Conservation (phyloP, 2,797 vertebrate species). For the Myripristis jacobus region DNA sequence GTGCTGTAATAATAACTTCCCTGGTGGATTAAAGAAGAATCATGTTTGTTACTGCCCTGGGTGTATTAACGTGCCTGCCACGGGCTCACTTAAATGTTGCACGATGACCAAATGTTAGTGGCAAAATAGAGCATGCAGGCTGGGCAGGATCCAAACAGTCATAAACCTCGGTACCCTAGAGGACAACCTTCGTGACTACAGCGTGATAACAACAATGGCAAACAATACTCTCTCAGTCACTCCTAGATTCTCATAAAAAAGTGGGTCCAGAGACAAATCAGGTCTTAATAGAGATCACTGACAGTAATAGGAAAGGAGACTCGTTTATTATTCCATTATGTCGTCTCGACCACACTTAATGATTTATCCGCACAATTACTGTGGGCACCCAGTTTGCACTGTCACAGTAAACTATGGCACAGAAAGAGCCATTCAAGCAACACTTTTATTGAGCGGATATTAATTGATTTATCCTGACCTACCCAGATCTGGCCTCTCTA, state of each 20-base stretch:
- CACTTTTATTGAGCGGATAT: constrained; percentile 79
- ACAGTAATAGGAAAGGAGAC: constrained; percentile 66
- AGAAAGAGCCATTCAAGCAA: constrained; percentile 63
- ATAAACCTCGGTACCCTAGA: constrained; percentile 68
- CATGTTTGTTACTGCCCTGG: constrained; percentile 49
- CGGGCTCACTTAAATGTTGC: constrained; percentile 61
- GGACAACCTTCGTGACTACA: constrained; percentile 58
- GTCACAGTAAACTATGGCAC: constrained; percentile 64
- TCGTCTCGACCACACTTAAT: constrained; percentile 59
- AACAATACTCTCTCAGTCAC: constrained; percentile 62
- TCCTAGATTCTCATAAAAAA: constrained; percentile 46
- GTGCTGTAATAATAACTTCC: constrained; percentile 49
- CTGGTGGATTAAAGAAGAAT: neutral
- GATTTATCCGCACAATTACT: constrained; percentile 72
- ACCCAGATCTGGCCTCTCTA: constrained; percentile 67
- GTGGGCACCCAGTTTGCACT: constrained; percentile 50
- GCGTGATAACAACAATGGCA: constrained; percentile 62
- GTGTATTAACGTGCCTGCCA: constrained; percentile 59
- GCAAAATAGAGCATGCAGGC: constrained; percentile 46
- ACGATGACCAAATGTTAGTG: constrained; percentile 61
- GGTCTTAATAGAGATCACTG: constrained; percentile 63
- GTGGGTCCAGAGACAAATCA: constrained; percentile 67
- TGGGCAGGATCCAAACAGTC: constrained; percentile 53
- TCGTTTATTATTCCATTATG: constrained; percentile 70
- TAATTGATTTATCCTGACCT: constrained; percentile 82